Percentiles rank a stretch among this genome's conserved stretches.
These are phyloP conservation scores for Dorcus parallelipipedus DNA, from an alignment of 2,888 invertebrate genomes.

Conservation along the genomic window DNA sequence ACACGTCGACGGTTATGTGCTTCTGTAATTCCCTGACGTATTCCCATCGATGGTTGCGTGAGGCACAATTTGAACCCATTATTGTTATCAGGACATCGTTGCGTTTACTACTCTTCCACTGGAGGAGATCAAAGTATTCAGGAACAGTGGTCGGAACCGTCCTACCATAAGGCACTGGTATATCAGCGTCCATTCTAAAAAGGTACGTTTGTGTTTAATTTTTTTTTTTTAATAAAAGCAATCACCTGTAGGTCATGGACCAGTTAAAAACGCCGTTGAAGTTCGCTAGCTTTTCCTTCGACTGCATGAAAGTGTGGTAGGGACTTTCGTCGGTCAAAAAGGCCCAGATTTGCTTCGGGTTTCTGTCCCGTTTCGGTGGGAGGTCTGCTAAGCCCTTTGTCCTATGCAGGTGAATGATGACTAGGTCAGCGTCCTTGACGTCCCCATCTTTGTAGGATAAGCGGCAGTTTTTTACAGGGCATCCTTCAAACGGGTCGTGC, in stretches of 20 bases:
- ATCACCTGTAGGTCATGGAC: constrained; percentile 66
- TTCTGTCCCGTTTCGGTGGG: constrained; percentile 53
- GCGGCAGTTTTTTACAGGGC: constrained; percentile 61
- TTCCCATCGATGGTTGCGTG: constrained; percentile 51
- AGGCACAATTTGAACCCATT: constrained; percentile 59
- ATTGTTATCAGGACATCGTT: constrained; percentile 52
- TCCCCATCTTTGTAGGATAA: constrained; percentile 55
- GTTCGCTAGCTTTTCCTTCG: constrained; percentile 42
- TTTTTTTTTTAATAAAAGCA: not conserved
- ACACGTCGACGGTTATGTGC: constrained; percentile 57
- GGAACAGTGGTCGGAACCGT: constrained; percentile 42
- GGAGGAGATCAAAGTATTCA: constrained; percentile 10
- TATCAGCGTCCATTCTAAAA: constrained; percentile 60
- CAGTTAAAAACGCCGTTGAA: constrained; percentile 66
- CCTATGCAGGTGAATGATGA: constrained; percentile 59
- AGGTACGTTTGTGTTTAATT: too few species aligned
- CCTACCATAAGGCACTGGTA: constrained; percentile 66
- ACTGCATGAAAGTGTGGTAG: constrained; percentile 53
- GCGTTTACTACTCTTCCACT: constrained; percentile 44
- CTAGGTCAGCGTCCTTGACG: constrained; percentile 59
- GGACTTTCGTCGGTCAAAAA: constrained; percentile 70
- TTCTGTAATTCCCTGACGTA: constrained; percentile 57
- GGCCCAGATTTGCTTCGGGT: constrained; percentile 62
- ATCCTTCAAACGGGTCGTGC: constrained; percentile 55
- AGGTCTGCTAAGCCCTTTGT: constrained; percentile 50